phyloP scores from a whole-genome alignment of 2,797 vertebrate genomes.

The Coranthus polyacanthus region DNA sequence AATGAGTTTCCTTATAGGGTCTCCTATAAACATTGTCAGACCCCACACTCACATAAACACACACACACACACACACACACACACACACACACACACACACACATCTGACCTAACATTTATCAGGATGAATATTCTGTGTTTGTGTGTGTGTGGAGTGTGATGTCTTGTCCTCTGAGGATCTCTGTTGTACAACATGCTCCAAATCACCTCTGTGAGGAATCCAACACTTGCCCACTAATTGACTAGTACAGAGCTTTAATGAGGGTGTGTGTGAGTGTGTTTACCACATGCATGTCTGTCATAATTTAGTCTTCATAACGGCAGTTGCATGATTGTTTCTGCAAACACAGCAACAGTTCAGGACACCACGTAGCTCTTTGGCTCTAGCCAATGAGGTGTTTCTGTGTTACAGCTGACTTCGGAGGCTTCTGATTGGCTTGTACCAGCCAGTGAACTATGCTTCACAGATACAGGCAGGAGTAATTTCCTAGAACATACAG shows the following conservation, averaged over 20 bases:
- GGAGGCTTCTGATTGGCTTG: no score
- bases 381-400: no score
- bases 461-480: no score
- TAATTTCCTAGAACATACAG: no score
- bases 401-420: no score
- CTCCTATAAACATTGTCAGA: no score
- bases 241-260: not conserved
- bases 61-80: slow-evolving; percentile 1
- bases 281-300: not conserved
- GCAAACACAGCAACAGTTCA: slow-evolving; percentile 21
- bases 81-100: not conserved
- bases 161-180: not conserved
- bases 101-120: not conserved
- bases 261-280: not conserved
- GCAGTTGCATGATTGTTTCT: slow-evolving; percentile 20
- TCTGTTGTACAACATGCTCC: not conserved
- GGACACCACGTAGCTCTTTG: no score
- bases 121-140: no score
- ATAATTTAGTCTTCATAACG: slow-evolving; percentile 15
- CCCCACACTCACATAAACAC: no score
- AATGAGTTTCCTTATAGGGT: no score
- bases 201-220: slow-evolving; percentile 50
- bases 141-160: not conserved
- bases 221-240: slow-evolving; percentile 24
- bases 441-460: no score